Evolutionary conservation across 2,888 invertebrate genomes (phyloP).

Genomic region (Chelonus formosanus): DNA sequence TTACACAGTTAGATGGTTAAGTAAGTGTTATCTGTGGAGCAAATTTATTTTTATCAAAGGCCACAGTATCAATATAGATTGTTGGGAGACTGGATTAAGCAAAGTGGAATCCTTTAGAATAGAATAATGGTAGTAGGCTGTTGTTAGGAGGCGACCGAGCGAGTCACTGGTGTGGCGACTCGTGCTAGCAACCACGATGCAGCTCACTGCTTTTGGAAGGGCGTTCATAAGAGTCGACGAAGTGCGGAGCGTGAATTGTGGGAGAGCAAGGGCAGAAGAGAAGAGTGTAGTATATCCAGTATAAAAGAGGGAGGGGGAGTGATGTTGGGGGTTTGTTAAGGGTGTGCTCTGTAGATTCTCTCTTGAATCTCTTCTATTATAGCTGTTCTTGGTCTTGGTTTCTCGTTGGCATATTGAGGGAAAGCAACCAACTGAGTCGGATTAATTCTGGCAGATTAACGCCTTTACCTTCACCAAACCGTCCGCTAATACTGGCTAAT

Average conservation of each 20-base stretch:
- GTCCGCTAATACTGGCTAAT: constrained; percentile 54
- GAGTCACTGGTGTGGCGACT: constrained; percentile 36
- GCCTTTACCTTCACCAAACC: constrained; percentile 53
- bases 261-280: constrained; percentile 42
- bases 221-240: constrained; percentile 20
- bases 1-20: too few species aligned
- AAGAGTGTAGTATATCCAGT: constrained; percentile 33
- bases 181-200: constrained; percentile 19
- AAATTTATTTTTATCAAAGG: constrained; percentile 52
- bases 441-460: constrained; percentile 64
- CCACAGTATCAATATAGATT: constrained; percentile 42
- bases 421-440: constrained; percentile 61
- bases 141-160: constrained; percentile 54
- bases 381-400: constrained; percentile 40
- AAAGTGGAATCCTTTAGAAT: constrained; percentile 18
- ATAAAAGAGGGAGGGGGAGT: constrained; percentile 22
- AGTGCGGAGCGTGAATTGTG: constrained; percentile 7
- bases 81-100: constrained; percentile 13
- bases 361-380: constrained; percentile 31
- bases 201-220: constrained; percentile 27
- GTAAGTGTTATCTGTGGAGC: too few species aligned
- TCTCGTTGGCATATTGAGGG: constrained; percentile 58
- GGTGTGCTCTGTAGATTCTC: constrained; percentile 38
- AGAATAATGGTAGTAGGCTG: constrained; percentile 48
- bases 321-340: constrained; percentile 40